Base-by-base conservation (phyloP, 92 coral and sea anemone species). In the Phenganax stokvisi region DNA sequence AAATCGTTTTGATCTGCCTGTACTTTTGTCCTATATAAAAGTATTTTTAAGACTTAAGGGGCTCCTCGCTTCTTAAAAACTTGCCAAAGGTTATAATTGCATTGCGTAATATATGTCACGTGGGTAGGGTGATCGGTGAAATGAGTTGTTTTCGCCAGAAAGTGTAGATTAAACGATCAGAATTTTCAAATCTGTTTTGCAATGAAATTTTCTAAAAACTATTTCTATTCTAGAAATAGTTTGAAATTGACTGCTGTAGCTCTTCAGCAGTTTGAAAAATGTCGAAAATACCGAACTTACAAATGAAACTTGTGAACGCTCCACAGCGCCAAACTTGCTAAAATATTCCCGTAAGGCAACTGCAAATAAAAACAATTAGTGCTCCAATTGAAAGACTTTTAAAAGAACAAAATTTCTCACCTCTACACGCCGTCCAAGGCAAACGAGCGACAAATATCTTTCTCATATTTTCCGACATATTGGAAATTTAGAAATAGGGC, bases 381-480 rank as follows among this genome's bases (percentile, higher is more conserved):
- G 10, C 9, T 29, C 51, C 7, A 4, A 73, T 54, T 65, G n/a
- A 80, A 57, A 54, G n/a, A 64, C 72, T 12, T 80, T 80, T 12
- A 10, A 47, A 10, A 80, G 47, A 7, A 15, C 53, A 27, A 0
- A 60, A n/a, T 25, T 28, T n/a, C 69, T 51, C 12, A 93, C 97
- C 90, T 76, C 90, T 77, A 57, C 96, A 87, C 20, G 89, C 93
- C 56, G 96, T 93, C 96, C 96, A 93, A 12, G 97, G 97, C 57
- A 93, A 89, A 76, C 86, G 87, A 58, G 96, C 96, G 0, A 93
- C 93, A 86, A 93, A 93, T 56, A 91, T 69, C 52, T 65, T 81
- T 54, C 79, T 84, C 55, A 88, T 54, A 54, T 80, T 87, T 31
- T 92, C 84, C 86, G 96, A 92, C 96, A 91, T 90, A 75, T 86